Percentiles rank a stretch among this genome's conserved stretches.
Evolutionary conservation across 2,888 invertebrate species (phyloP).

Genomic region (Cerastoderma edule): DNA sequence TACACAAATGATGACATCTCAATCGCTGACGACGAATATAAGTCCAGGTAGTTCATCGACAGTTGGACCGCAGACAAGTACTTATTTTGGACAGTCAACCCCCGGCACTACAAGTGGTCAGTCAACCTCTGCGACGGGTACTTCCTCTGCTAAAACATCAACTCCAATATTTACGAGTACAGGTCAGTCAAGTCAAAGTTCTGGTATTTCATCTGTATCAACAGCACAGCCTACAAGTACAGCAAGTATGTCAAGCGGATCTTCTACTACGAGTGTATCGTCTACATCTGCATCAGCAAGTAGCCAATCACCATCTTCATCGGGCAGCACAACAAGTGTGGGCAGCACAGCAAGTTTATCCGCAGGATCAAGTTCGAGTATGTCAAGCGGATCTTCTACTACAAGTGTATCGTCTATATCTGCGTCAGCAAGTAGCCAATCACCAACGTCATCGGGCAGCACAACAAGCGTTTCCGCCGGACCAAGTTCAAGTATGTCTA

Average conservation of each 20-base stretch:
- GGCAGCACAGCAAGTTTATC: background rate
- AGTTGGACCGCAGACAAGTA: too few species aligned
- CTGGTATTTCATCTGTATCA: too few species aligned
- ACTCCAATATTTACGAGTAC: too few species aligned
- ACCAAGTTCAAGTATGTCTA: background rate
- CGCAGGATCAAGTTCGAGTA: background rate
- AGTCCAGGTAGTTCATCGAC: background rate
- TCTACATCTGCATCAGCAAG: background rate
- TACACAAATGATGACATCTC: background rate
- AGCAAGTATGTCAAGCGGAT: background rate
- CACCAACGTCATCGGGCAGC: slow-evolving; percentile 1
- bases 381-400: slow-evolving; percentile 6
- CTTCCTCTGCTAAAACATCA: too few species aligned
- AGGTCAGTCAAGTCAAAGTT: background rate
- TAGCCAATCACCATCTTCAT: background rate
- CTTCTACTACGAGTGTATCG: background rate
- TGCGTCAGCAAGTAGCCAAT: background rate
- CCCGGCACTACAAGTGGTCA: too few species aligned
- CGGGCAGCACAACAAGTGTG: background rate
- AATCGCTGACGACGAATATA: background rate
- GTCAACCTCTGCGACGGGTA: too few species aligned
- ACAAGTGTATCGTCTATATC: slow-evolving; percentile 10
- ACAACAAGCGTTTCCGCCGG: background rate
- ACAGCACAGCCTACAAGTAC: too few species aligned
- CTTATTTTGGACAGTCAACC: too few species aligned